A percentile compares a stretch with the other conserved stretches of the same genome.
phyloP scores from a whole-genome alignment of 2,113 vertebrate genomes.

The Oncorhynchus tshawytscha region DNA sequence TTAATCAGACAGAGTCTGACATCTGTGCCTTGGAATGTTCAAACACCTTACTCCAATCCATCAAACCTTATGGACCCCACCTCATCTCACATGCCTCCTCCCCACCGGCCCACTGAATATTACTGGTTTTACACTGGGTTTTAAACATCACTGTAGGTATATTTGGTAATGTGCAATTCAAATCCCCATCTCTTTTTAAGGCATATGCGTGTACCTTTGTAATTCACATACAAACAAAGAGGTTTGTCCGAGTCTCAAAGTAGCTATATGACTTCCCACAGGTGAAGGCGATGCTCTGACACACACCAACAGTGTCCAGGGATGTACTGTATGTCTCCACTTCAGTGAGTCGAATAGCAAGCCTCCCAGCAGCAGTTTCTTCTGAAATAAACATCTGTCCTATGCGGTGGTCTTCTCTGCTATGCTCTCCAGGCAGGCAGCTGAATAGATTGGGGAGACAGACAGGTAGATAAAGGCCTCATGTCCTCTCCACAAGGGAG shows the following conservation, averaged over 20 bases:
- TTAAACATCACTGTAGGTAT: neutral
- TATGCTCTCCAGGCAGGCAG: neutral
- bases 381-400: neutral
- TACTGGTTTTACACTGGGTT: neutral
- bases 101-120: neutral
- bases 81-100: neutral
- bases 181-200: neutral
- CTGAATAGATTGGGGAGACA: slow-evolving; percentile 16
- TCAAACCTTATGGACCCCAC: slow-evolving; percentile 30
- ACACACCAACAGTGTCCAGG: slow-evolving; percentile 1
- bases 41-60: slow-evolving; percentile 37
- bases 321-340: slow-evolving; percentile 9
- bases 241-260: neutral
- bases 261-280: neutral
- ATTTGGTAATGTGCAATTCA: neutral
- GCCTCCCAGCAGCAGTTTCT: slow-evolving; percentile 20
- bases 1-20: slow-evolving; percentile 30
- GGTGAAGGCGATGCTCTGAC: neutral
- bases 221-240: too few relatives aligned
- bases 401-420: neutral
- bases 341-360: slow-evolving; percentile 11
- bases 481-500: slow-evolving; percentile 7
- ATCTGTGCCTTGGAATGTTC: slow-evolving; percentile 21
- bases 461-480: slow-evolving; percentile 33
- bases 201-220: neutral